Percentiles rank a stretch among this genome's conserved stretches.
Conservation (phyloP, 2,797 vertebrate genomes). For the Leptatherina wallacei region DNA sequence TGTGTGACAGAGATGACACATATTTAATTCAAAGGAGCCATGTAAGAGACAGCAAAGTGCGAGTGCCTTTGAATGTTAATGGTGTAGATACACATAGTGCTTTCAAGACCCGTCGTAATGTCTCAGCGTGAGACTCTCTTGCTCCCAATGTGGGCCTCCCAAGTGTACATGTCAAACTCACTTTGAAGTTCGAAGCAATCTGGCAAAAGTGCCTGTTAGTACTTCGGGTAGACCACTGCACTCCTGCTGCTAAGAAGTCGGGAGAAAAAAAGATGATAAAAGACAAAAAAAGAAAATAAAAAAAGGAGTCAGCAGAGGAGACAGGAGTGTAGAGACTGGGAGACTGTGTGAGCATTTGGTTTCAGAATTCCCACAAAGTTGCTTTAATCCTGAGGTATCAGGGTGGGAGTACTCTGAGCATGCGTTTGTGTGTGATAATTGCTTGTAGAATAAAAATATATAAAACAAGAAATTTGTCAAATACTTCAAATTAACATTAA, state of each 20-base stretch:
- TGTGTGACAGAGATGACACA: conserved; percentile 53
- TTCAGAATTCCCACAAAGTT: conserved; percentile 10
- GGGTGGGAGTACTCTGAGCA: too few relatives aligned
- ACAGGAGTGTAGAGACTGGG: neutral
- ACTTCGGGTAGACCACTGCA: conserved; percentile 31
- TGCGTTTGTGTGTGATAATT: too few relatives aligned
- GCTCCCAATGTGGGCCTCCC: conserved; percentile 52
- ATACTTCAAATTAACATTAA: too few relatives aligned
- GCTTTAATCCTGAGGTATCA: conserved; percentile 1
- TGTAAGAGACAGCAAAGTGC: conserved; percentile 34
- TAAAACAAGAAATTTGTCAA: too few relatives aligned
- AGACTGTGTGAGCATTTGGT: conserved; percentile 16
- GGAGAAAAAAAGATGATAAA: conserved; percentile 14
- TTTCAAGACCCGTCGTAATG: conserved; percentile 54
- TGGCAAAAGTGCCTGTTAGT: conserved; percentile 64
- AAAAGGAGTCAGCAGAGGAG: conserved; percentile 6
- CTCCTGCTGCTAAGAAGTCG: conserved; percentile 26
- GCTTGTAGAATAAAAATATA: too few relatives aligned
- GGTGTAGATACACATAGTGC: conserved; percentile 39
- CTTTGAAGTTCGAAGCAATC: conserved; percentile 71
- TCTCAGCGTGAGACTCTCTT: conserved; percentile 49
- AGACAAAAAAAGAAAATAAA: conserved; percentile 5
- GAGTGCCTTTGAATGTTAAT: conserved; percentile 65
- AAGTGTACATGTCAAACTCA: conserved; percentile 66
- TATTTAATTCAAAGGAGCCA: conserved; percentile 62